A percentile compares a stretch with the other conserved stretches of the same genome.
phyloP scores from a whole-genome alignment of 1,140 invertebrate genomes.

The Parasteatoda tepidariorum region DNA sequence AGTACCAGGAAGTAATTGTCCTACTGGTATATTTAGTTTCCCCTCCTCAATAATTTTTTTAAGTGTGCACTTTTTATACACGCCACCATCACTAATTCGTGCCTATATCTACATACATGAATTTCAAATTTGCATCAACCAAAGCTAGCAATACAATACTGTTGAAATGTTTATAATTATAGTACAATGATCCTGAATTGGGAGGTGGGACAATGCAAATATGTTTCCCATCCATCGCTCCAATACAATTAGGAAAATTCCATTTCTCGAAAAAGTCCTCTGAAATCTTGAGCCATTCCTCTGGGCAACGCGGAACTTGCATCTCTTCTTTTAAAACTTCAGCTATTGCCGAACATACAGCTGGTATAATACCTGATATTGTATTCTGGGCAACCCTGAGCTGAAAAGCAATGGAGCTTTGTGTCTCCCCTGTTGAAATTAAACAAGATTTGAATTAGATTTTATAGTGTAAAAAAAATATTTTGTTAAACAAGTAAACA shows the following conservation, averaged over 20 bases:
- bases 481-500: too few relatives aligned
- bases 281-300: background rate
- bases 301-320: background rate
- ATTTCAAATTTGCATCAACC: slow-evolving; percentile 70
- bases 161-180: slow-evolving; percentile 71
- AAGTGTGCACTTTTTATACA: slow-evolving; percentile 6
- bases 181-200: slow-evolving; percentile 69
- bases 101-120: slow-evolving; percentile 69
- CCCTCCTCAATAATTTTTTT: background rate
- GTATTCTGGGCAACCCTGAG: background rate
- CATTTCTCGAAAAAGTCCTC: too few relatives aligned
- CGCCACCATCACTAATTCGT: slow-evolving; percentile 67
- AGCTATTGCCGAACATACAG: background rate
- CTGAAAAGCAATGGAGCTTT: background rate
- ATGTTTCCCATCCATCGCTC: background rate
- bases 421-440: background rate
- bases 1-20: background rate
- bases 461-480: too few relatives aligned
- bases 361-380: background rate
- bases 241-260: slow-evolving; percentile 1
- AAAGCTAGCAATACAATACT: slow-evolving; percentile 71
- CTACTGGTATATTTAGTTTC: slow-evolving; percentile 8
- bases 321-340: background rate
- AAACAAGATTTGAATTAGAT: too few relatives aligned
- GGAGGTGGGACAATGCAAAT: background rate